Evolutionary conservation across 1,140 invertebrate genomes (phyloP).

Genomic region (Steinernema khuongi): DNA sequence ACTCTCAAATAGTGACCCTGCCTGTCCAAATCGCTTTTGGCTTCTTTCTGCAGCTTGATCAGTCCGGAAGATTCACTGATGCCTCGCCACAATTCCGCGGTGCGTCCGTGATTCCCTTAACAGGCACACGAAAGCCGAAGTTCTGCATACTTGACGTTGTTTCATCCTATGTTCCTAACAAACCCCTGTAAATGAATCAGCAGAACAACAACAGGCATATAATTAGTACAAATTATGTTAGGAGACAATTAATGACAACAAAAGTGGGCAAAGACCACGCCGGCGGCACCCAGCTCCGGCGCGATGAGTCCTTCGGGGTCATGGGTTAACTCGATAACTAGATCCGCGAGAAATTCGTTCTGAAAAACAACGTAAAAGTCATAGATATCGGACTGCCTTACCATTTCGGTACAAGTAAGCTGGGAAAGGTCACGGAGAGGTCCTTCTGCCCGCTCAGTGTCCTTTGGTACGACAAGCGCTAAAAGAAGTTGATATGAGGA

Average conservation of each 20-base stretch:
- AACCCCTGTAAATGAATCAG: too few relatives aligned
- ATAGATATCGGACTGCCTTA: neutral
- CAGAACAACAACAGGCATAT: neutral
- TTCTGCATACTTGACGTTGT: too few relatives aligned
- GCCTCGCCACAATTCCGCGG: too few relatives aligned
- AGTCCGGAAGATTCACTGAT: too few relatives aligned
- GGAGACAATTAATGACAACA: neutral
- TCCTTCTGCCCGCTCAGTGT: neutral
- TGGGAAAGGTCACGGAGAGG: neutral
- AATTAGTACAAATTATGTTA: neutral
- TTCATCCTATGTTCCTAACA: too few relatives aligned
- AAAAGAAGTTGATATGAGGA: neutral
- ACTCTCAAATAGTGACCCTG: too few relatives aligned
- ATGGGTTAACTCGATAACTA: neutral
- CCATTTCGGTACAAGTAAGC: neutral
- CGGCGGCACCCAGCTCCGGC: neutral
- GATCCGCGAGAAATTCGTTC: neutral
- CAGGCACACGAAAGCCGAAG: too few relatives aligned
- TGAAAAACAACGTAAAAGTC: neutral
- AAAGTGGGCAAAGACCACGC: neutral
- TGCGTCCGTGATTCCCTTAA: too few relatives aligned
- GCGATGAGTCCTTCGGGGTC: neutral
- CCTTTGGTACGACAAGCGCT: neutral
- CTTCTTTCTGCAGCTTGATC: too few relatives aligned
- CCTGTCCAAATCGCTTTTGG: too few relatives aligned